Evolutionary conservation across 2,113 vertebrate species (phyloP), one percentile per base, ranked within the genome.

Genomic region (Cryptotis parvus): DNA sequence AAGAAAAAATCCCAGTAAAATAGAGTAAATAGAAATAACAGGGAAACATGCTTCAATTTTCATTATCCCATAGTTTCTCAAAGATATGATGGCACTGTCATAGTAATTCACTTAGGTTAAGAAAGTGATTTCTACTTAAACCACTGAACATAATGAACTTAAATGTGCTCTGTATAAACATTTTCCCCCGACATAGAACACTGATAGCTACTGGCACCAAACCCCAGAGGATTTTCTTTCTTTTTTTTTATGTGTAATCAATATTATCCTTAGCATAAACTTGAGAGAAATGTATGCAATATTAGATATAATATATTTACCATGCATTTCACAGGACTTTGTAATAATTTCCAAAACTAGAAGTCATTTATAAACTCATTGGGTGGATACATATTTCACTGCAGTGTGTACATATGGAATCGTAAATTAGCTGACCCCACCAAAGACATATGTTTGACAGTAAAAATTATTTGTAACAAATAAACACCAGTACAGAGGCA

Each of bases 121-220:
- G 61, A 88, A 95, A 89, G 78, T 0, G 1, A 73, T 43, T 37
- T 9, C 0, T 31, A 63, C 15, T 63, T 63, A 68, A 72, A 65
- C 20, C 39, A 55, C 0, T 70, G 22, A 68, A 31, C 41, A 20
- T 29, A 90, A 69, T 0, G 2, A n/a, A 7, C 7, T 33, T 81
- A 79, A 31, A 7, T 26, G 35, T 15, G 22, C 6, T 55, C 22
- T 4, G 9, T 26, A 20, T 80, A 37, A 11, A 31, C 18, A 41
- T 3, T 5, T 6, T 9, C 45, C 1, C 9, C 20, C 4, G 55
- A 2, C 1, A 15, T 3, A 68, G 26, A 12, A 10, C 22, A 33
- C 16, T n/a, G 7, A 6, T 33, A 52, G 35, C 45, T 43, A 24
- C 39, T 70, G 26, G 43, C 31, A 16, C 37, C 35, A 45, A 43